Evolutionary conservation across 2,113 vertebrate genomes (phyloP), one percentile per base, ranked within the genome.

Genomic region (Lamprotornis superbus): DNA sequence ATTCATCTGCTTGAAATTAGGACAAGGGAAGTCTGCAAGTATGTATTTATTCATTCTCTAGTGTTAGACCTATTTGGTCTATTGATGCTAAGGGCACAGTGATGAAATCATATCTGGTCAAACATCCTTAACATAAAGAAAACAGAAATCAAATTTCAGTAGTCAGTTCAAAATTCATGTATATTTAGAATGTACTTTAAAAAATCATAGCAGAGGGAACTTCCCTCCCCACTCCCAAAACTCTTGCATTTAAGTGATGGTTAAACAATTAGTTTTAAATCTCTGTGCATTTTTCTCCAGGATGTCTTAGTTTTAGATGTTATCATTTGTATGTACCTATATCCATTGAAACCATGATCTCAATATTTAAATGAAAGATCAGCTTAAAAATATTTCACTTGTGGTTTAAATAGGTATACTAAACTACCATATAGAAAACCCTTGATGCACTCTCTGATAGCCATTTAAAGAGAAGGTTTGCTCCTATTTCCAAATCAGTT

Each of bases 1-100:
- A 55, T 89, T 87, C 25, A 73, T 46, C 61, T 42, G n/a, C 47
- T 44, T 42, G 59, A 83, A 89, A 94, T 94, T 46, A 93, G 65
- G 77, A 59, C 70, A 95, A 33, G 4, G 8, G 35, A 89, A 75
- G 46, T 82, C 77, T 1, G 1, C 63, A 83, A 91, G 56, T 93
- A 15, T 52, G 35, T 70, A 23, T 59, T 89, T 86, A 79, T 86
- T 84, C 52, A 89, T 84, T 97, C 65, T 57, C 37, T 61, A 76
- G 22, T 75, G 39, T 76, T 65, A 81, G 71, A 75, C 44, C 30
- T 53, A 21, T 21, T 52, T 52, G 44, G 56, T 23, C 35, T 63
- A 20, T 46, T 92, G 75, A 83, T 56, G 70, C 39, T 75, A 87
- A 75, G n/a, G 85, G 42, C 13, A 75, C 83, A 53, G 18, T 92